Percentiles rank a stretch among this genome's conserved stretches.
phyloP scores from a whole-genome alignment of 2,797 vertebrate species.

The Characodon lateralis region DNA sequence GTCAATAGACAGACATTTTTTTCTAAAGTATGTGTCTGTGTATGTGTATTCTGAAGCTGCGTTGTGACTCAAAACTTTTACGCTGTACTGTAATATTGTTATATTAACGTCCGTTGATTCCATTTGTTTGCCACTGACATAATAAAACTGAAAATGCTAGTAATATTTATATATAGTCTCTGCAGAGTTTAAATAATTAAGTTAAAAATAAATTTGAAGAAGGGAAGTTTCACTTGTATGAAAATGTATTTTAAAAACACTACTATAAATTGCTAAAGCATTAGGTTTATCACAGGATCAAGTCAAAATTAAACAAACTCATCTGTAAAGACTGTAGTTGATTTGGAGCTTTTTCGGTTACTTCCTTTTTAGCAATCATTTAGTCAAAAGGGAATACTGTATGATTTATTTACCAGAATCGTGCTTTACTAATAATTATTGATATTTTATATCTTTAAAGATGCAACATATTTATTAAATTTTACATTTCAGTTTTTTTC shows the following conservation, averaged over 20 bases:
- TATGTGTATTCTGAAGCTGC: background rate
- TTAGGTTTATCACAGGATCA: background rate
- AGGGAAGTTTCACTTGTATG: background rate
- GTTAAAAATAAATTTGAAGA: background rate
- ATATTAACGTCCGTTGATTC: background rate
- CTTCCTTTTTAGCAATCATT: background rate
- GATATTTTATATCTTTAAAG: background rate
- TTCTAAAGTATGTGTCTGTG: conserved; percentile 7
- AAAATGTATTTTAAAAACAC: too few relatives aligned
- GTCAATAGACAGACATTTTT: conserved; percentile 19
- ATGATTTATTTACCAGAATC: background rate
- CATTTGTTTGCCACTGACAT: background rate
- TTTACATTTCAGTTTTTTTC: background rate
- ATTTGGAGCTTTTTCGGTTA: background rate
- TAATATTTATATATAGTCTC: background rate
- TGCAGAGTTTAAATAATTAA: background rate
- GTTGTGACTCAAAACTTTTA: background rate
- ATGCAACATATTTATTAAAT: background rate
- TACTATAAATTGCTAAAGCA: background rate
- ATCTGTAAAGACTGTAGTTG: background rate
- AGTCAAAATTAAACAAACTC: background rate
- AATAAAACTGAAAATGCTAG: background rate
- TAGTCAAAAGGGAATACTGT: too few relatives aligned
- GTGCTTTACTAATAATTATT: background rate
- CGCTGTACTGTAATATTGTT: background rate